phyloP scores from a whole-genome alignment of 2,113 vertebrate genomes.

The Camelus dromedarius region DNA sequence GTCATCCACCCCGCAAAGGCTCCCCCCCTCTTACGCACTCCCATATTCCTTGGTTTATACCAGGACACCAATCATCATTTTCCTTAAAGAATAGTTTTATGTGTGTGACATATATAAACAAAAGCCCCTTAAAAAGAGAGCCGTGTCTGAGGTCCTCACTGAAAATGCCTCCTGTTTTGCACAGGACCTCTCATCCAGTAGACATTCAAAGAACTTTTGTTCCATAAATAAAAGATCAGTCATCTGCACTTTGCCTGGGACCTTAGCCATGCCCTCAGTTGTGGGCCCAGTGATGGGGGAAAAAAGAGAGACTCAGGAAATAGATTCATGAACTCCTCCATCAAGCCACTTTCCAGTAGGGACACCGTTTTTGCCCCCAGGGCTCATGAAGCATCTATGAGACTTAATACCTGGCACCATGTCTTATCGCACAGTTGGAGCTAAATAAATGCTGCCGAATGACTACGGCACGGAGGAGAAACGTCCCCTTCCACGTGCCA shows the following conservation, averaged over 20 bases:
- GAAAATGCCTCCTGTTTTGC: background rate
- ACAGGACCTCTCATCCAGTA: background rate
- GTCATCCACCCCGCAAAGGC: background rate
- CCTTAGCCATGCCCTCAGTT: background rate
- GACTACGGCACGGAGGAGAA: background rate
- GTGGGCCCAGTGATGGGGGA: background rate
- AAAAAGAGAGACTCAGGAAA: background rate
- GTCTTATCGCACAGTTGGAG: background rate
- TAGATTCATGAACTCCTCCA: background rate
- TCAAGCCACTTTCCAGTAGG: background rate
- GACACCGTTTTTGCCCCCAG: background rate
- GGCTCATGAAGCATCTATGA: background rate
- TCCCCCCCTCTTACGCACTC: background rate
- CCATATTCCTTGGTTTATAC: background rate
- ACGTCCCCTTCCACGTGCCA: background rate
- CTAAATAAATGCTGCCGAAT: background rate
- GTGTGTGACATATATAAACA: background rate
- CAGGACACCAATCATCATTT: background rate
- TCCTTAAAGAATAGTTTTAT: background rate
- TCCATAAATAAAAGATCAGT: constrained; percentile 51
- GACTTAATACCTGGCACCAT: background rate
- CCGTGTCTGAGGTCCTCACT: background rate
- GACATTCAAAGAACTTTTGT: background rate
- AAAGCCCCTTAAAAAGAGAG: background rate
- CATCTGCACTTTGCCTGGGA: background rate